Conservation (phyloP, 2,113 vertebrate species). For the Corythornis cristatus region DNA sequence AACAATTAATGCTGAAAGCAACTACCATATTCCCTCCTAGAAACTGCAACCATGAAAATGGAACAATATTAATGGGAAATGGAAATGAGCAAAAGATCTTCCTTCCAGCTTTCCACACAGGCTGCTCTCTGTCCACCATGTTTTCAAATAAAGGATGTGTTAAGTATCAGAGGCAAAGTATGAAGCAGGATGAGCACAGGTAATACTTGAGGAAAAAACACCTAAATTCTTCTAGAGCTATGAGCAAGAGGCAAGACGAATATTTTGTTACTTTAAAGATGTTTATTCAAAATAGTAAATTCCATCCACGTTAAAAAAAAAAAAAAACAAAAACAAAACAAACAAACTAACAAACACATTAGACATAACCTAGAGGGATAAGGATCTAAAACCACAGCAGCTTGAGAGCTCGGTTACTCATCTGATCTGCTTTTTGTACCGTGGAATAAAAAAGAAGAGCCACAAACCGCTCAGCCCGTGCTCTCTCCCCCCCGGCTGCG, state of each 20-base stretch:
- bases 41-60: fast-evolving
- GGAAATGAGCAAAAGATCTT: fast-evolving
- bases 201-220: fast-evolving
- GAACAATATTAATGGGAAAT: fast-evolving
- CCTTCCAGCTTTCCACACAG: fast-evolving
- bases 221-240: fast-evolving
- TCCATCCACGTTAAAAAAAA: fast-evolving
- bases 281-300: fast-evolving
- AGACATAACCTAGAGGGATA: fast-evolving
- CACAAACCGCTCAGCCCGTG: conserved; percentile 43
- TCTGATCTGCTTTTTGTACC: background rate
- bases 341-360: background rate
- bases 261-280: fast-evolving
- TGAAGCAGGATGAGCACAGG: fast-evolving
- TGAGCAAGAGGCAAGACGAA: fast-evolving
- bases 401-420: background rate
- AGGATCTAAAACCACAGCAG: fast-evolving
- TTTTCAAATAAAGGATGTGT: background rate
- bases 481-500: background rate
- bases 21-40: background rate
- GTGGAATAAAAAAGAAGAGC: fast-evolving
- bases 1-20: too few relatives aligned
- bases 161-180: background rate
- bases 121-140: fast-evolving
- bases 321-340: background rate